phyloP scores from a whole-genome alignment of 2,797 vertebrate species.

The Delichon dasypus region DNA sequence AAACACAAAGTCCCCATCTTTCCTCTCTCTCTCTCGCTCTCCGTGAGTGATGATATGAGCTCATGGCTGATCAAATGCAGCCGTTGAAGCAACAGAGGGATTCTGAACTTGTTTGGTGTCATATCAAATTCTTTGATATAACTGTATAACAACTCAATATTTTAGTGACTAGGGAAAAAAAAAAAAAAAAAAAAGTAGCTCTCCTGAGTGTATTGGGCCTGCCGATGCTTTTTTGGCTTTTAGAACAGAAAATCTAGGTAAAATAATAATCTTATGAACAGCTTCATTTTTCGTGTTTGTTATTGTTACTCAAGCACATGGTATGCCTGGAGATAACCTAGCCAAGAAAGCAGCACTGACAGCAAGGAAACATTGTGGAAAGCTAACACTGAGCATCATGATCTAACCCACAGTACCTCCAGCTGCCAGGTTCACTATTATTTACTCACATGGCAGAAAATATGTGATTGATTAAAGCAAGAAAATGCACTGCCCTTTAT shows the following conservation, averaged over 20 bases:
- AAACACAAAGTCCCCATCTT: neutral
- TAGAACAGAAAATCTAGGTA: conserved; percentile 39
- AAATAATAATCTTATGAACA: conserved; percentile 17
- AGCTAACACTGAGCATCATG: neutral
- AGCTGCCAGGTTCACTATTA: neutral
- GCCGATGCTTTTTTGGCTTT: conserved; percentile 19
- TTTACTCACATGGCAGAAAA: conserved; percentile 26
- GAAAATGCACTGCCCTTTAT: neutral
- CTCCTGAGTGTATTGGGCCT: neutral
- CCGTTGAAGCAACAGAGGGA: neutral
- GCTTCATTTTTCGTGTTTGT: conserved; percentile 47
- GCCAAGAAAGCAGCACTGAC: conserved; percentile 30
- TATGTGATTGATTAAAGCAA: neutral
- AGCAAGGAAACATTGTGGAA: conserved; percentile 3
- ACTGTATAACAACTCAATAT: neutral
- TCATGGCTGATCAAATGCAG: neutral
- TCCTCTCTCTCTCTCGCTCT: neutral
- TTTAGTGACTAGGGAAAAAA: neutral
- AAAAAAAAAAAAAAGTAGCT: neutral
- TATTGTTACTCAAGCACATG: conserved; percentile 49
- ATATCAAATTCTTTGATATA: neutral
- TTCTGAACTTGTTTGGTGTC: neutral
- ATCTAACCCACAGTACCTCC: conserved; percentile 6
- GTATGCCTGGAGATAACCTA: conserved; percentile 28
- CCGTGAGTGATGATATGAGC: neutral